Conservation (phyloP, 2,888 invertebrate species). For the Pasiphila rectangulata region DNA sequence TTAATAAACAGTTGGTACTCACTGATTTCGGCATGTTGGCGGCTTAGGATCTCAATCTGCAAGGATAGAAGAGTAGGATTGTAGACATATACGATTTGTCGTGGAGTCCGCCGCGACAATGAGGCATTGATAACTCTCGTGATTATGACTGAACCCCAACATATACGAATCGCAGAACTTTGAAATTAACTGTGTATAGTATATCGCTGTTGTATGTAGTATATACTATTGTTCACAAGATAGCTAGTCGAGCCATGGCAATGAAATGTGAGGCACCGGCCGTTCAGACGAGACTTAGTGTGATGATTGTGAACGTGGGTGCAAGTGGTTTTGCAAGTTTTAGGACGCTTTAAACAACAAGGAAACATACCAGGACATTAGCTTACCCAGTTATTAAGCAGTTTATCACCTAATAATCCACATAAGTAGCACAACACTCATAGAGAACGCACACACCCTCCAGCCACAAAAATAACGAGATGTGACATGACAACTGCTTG, state of each 20-base stretch:
- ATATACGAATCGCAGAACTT: slow-evolving; percentile 31
- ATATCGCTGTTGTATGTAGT: slow-evolving; percentile 34
- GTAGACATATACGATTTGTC: slow-evolving; percentile 43
- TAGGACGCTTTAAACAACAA: neutral
- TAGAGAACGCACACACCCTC: slow-evolving; percentile 80
- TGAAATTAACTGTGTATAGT: slow-evolving; percentile 31
- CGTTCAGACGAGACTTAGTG: slow-evolving; percentile 45
- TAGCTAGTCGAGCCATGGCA: slow-evolving; percentile 47
- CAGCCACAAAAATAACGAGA: slow-evolving; percentile 80
- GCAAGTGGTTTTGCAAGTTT: slow-evolving; percentile 4
- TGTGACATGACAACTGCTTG: slow-evolving; percentile 79
- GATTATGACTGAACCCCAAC: slow-evolving; percentile 47
- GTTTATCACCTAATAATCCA: slow-evolving; percentile 80
- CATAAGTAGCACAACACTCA: slow-evolving; percentile 81
- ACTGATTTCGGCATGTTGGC: slow-evolving; percentile 85
- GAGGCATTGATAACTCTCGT: slow-evolving; percentile 47
- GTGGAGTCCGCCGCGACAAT: slow-evolving; percentile 45
- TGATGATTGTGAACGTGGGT: slow-evolving; percentile 39
- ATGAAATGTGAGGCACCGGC: slow-evolving; percentile 66
- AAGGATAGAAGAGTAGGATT: slow-evolving; percentile 48
- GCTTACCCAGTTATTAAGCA: slow-evolving; percentile 72
- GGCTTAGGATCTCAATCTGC: slow-evolving; percentile 75
- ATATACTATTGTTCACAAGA: slow-evolving; percentile 53
- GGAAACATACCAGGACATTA: slow-evolving; percentile 21
- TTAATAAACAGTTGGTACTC: slow-evolving; percentile 50